Conservation (phyloP, 2,113 vertebrate genomes). For the Oreochromis aureus region DNA sequence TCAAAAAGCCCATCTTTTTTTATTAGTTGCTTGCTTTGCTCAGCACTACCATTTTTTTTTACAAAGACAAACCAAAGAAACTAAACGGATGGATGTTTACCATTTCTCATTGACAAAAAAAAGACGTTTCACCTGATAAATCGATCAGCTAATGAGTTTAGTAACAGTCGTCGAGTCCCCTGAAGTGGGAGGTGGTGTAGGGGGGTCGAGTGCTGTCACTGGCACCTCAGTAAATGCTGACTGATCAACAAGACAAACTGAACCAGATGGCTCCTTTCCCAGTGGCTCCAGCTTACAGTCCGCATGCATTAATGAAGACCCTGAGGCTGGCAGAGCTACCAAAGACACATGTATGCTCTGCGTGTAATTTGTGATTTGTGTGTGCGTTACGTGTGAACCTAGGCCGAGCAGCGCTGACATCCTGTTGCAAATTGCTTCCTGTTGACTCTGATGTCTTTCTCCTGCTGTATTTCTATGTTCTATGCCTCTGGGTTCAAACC, state of each 20-base stretch:
- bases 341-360: conserved; percentile 13
- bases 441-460: conserved; percentile 50
- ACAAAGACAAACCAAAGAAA: neutral
- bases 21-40: neutral
- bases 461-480: neutral
- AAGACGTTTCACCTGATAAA: neutral
- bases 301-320: conserved; percentile 57
- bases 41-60: neutral
- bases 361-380: neutral
- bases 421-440: conserved; percentile 63
- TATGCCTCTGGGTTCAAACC: conserved; percentile 1
- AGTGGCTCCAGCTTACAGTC: conserved; percentile 29
- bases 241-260: conserved; percentile 51
- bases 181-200: neutral
- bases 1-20: neutral
- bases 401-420: conserved; percentile 30
- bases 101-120: neutral
- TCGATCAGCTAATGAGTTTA: neutral
- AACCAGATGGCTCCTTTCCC: conserved; percentile 61
- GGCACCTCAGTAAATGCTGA: conserved; percentile 43
- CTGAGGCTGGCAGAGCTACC: conserved; percentile 28
- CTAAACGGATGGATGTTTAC: neutral
- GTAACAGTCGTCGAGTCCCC: neutral
- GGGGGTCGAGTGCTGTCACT: conserved; percentile 7
- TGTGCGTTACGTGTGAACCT: conserved; percentile 2